phyloP scores from a whole-genome alignment of 1,140 invertebrate genomes.

The Drosophila malerkotliana region DNA sequence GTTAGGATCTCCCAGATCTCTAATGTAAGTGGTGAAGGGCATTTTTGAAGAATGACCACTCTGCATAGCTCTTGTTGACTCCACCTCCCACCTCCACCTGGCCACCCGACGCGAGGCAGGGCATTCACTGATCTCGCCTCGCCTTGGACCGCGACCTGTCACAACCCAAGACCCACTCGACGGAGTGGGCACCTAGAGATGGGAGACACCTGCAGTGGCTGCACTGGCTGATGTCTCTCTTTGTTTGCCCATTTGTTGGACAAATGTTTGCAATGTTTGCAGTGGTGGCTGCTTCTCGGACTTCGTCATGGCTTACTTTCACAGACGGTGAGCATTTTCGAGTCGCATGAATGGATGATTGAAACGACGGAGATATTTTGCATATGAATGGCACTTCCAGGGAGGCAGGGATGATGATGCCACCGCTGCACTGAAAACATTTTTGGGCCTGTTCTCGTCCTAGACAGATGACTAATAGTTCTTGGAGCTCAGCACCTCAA shows the following conservation, averaged over 20 bases:
- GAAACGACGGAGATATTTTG: slow-evolving; percentile 22
- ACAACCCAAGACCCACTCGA: slow-evolving; percentile 16
- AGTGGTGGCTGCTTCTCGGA: slow-evolving; percentile 25
- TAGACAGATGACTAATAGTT: neutral
- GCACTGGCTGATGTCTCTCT: slow-evolving; percentile 20
- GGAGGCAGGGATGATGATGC: no score
- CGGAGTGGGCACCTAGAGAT: slow-evolving; percentile 14
- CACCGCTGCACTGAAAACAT: neutral
- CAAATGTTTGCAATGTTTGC: slow-evolving; percentile 35
- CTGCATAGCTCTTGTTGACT: slow-evolving; percentile 9
- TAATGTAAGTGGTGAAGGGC: slow-evolving; percentile 27
- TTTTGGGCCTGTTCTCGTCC: neutral
- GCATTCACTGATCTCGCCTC: slow-evolving; percentile 21
- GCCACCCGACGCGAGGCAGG: slow-evolving; percentile 3
- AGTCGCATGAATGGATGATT: slow-evolving; percentile 52
- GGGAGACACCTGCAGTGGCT: slow-evolving; percentile 18
- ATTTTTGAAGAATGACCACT: slow-evolving; percentile 18
- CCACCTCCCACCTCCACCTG: neutral
- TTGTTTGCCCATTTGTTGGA: slow-evolving; percentile 37
- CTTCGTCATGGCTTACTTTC: slow-evolving; percentile 49
- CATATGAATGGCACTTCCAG: slow-evolving; percentile 35
- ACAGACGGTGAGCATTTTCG: slow-evolving; percentile 16
- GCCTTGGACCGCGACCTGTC: slow-evolving; percentile 30
- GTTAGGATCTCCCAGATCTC: no score
- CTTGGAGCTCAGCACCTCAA: slow-evolving; percentile 11